Evolutionary conservation across 2,797 vertebrate genomes (phyloP), one percentile per base, ranked within the genome.

Genomic region (Allobates femoralis): DNA sequence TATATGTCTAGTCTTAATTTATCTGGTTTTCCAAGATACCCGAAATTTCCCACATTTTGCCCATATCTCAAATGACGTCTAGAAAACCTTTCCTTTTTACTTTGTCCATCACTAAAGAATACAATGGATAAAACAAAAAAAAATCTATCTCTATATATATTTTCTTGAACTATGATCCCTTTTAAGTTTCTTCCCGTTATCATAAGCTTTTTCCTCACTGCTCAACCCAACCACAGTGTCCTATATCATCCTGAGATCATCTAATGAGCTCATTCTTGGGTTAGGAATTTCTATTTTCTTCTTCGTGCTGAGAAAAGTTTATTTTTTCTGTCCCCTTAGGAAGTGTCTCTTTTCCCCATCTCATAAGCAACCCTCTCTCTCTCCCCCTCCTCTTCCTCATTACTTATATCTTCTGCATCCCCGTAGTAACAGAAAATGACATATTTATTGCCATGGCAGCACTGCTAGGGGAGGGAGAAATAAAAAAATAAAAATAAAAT

Each of bases 401-500:
- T 41, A 74, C 51, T 71, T 32, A 75, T 62, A 6, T 60, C 69
- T 87, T 71, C 66, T 67, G 30, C 53, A 34, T 80, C 78, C 64
- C 81, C 51, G 56, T 69, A 62, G 41, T 84, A 66, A 78, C 2
- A 87, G 34, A 83, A 50, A 69, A 86, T 58, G 15, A 74, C 26
- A 51, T 26, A 26, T 76, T 87, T 80, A 80, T 84, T 81, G 86
- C 64, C 56, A 46, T 81, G 67, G 80, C 46, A 84, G 56, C 14
- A 67, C 69, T 75, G 86, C 73, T 73, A 55, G 30, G 75, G 74
- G 75, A 30, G 81, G 67, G 76, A 62, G 62, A 64, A 79, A 83
- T 32, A 80, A 84, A 55, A 64, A 77, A 30, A 73, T 14, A 60
- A 58, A 79, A 64, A 77, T 4, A 73, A 5, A 60, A 58, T 60